Percentiles rank a stretch among this genome's conserved stretches.
Conservation (phyloP, 1,140 invertebrate species). For the Hypsibius dujardini region DNA sequence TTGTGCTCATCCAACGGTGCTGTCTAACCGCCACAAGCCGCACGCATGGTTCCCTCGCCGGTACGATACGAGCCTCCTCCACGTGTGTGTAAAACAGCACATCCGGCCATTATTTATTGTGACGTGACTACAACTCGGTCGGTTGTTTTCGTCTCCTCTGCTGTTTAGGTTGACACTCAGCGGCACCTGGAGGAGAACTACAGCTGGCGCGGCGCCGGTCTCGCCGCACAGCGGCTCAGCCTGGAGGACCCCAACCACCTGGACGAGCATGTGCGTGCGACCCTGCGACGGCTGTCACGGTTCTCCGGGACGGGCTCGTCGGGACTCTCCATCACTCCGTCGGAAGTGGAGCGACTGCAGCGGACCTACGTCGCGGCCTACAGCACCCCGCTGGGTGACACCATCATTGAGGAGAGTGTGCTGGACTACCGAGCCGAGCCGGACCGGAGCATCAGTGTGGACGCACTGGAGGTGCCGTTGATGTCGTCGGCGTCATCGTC, state of each 20-base stretch:
- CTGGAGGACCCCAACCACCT: constrained; percentile 9
- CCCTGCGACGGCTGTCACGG: not conserved
- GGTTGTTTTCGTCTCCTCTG: not conserved
- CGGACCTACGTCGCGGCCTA: not conserved
- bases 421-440: not conserved
- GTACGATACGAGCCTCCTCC: too few species aligned
- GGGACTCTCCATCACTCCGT: not conserved
- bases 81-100: not conserved
- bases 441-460: not conserved
- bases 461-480: not conserved
- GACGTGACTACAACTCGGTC: not conserved
- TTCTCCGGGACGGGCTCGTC: not conserved
- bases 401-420: constrained; percentile 9
- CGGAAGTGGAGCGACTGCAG: not conserved
- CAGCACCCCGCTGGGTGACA: constrained; percentile 14
- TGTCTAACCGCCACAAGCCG: too few species aligned
- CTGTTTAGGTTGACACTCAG: not conserved
- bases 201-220: not conserved
- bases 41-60: too few species aligned
- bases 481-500: not conserved
- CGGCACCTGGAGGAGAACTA: not conserved
- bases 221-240: not conserved
- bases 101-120: not conserved
- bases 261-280: not conserved
- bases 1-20: too few species aligned